Base-by-base conservation (phyloP, 2,888 invertebrate genomes). In the Clunio marinus region DNA sequence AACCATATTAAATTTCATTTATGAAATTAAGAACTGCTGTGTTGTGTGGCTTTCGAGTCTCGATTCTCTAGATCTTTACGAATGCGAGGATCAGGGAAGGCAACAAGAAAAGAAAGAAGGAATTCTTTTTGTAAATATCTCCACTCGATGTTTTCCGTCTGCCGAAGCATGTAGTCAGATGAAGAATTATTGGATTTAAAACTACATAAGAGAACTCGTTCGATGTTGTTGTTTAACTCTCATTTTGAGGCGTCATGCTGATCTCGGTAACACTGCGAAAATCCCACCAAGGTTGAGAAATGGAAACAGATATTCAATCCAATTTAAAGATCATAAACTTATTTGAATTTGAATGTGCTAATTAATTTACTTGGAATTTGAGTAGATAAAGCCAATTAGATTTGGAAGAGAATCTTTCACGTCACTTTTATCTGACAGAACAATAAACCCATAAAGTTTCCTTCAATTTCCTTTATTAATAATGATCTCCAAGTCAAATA, bases 1-100 rank as follows among this genome's bases (percentile, higher is more conserved):
- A 55, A 55, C 66, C 66, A 27, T 66, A 66, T 66, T 66, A 66
- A 66, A 55, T 66, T 66, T 66, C 66, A 66, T 66, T 63, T 63
- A 63, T 63, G 17, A 63, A 46, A 63, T 46, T 37, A 46, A 27
- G 27, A 15, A 46, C 63, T 63, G 63, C 63, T 63, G 63, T 63
- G 63, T 46, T 63, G 63, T 63, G 63, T 63, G 63, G 46, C 63
- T 63, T 28, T 60, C 37, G 10, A n/a, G n/a, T n/a, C n/a, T n/a
- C n/a, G n/a, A n/a, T n/a, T n/a, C n/a, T n/a, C n/a, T n/a, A n/a
- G n/a, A n/a, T 10, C 46, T 24, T 62, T 13, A 37, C 28, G 17
- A 32, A 27, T 27, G 13, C 22, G 24, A 20, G 41, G 20, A 62
- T n/a, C n/a, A n/a, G n/a, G n/a, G 62, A 37, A 41, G 41, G 15